phyloP scores from a whole-genome alignment of 2,113 vertebrate species.

The Marmota monax region DNA sequence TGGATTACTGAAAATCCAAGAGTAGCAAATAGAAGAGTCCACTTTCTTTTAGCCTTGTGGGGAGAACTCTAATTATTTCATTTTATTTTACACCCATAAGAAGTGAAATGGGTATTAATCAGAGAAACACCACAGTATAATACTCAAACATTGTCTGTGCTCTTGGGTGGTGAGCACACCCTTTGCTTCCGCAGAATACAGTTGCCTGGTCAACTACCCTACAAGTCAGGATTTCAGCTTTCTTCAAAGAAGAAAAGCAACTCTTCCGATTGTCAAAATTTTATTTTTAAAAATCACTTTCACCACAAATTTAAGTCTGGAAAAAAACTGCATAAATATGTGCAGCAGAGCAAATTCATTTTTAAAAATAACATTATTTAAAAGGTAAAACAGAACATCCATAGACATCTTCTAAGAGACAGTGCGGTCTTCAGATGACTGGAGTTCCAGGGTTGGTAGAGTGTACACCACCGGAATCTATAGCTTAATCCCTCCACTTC shows the following conservation, averaged over 20 bases:
- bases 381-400: not conserved
- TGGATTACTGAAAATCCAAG: not conserved
- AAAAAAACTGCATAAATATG: not conserved
- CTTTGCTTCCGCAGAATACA: not conserved
- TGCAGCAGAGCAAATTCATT: not conserved
- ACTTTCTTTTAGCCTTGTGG: not conserved
- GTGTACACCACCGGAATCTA: not conserved
- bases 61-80: not conserved
- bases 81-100: not conserved
- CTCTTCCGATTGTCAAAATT: not conserved
- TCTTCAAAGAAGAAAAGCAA: not conserved
- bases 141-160: not conserved
- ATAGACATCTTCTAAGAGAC: not conserved
- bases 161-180: not conserved
- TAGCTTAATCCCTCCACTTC: not conserved
- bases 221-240: not conserved
- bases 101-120: not conserved
- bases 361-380: not conserved
- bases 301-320: not conserved
- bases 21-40: not conserved
- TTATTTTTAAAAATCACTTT: slow-evolving; percentile 17
- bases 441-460: not conserved
- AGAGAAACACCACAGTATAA: not conserved
- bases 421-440: not conserved
- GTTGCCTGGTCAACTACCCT: not conserved